phyloP scores from a whole-genome alignment of 1,140 invertebrate species.

The Ceratosolen solmsi region DNA sequence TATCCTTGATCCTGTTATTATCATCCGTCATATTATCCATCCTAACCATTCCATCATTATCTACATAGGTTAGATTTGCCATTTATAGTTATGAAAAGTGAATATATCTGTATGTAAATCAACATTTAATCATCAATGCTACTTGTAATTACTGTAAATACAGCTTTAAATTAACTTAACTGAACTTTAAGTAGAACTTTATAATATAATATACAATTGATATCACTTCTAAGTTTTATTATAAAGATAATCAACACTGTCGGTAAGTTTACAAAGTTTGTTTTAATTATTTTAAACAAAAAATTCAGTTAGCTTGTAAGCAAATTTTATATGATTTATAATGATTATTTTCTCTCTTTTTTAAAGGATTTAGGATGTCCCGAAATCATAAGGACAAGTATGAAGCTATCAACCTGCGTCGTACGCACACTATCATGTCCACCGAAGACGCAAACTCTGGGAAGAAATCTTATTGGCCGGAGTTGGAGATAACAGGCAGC shows the following conservation, averaged over 20 bases:
- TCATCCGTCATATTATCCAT: conserved; percentile 36
- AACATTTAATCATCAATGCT: neutral
- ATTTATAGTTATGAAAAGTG: neutral
- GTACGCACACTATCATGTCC: conserved; percentile 93
- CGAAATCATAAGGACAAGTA: conserved; percentile 81
- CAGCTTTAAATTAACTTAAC: too few relatives aligned
- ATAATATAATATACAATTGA: too few relatives aligned
- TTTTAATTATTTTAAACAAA: neutral
- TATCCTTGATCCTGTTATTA: conserved; percentile 33
- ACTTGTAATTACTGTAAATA: neutral
- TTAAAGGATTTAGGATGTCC: conserved; percentile 77
- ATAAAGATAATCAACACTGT: too few relatives aligned
- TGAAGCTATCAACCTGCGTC: conserved; percentile 81
- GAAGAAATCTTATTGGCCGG: conserved; percentile 91
- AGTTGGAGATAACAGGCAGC: conserved; percentile 83
- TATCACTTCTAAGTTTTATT: too few relatives aligned
- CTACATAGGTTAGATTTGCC: conserved; percentile 48
- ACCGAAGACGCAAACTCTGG: conserved; percentile 91
- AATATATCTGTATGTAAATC: neutral
- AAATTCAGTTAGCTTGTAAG: neutral
- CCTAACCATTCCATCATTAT: conserved; percentile 33
- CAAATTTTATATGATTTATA: neutral
- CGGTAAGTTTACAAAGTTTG: neutral
- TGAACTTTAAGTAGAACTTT: too few relatives aligned
- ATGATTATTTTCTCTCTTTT: conserved; percentile 36